Percentiles rank a stretch among this genome's conserved stretches.
These are phyloP conservation scores for Chloropsis hardwickii DNA, from an alignment of 2,113 vertebrate genomes.

Conservation along the genomic window DNA sequence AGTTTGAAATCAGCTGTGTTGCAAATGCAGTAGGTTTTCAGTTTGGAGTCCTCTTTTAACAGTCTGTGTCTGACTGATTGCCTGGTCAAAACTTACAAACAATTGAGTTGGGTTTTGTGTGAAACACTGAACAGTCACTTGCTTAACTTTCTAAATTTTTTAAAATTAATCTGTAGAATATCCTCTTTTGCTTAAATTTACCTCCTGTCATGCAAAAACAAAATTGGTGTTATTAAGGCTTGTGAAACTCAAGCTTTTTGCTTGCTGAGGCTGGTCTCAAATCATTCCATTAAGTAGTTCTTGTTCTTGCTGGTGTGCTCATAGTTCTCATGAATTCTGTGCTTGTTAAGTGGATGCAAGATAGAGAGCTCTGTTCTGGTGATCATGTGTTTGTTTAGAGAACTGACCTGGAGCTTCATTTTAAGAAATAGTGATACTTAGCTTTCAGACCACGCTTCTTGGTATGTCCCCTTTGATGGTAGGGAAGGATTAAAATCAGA, in stretches of 20 bases:
- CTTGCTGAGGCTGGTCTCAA: conserved; percentile 41
- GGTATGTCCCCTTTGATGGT: neutral
- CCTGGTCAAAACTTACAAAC: conserved; percentile 6
- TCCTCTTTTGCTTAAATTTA: conserved; percentile 8
- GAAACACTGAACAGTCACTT: conserved; percentile 50
- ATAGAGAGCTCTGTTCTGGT: conserved; percentile 1
- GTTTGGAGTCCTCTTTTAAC: conserved; percentile 44
- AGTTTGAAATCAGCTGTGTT: conserved; percentile 5
- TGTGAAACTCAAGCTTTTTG: neutral
- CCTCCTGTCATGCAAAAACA: neutral
- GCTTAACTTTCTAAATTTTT: conserved; percentile 21
- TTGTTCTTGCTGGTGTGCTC: neutral
- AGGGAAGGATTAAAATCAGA: conserved; percentile 3
- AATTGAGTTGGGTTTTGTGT: conserved; percentile 50
- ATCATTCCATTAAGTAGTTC: conserved; percentile 54
- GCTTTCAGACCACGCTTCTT: conserved; percentile 42
- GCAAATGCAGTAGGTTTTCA: conserved; percentile 40
- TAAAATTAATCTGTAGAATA: conserved; percentile 28
- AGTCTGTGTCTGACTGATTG: conserved; percentile 46
- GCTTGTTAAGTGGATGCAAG: conserved; percentile 17
- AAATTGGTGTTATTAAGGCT: neutral
- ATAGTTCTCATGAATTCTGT: conserved; percentile 2
- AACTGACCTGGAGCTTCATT: conserved; percentile 29
- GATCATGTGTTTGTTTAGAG: neutral
- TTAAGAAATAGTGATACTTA: neutral